A percentile compares a stretch with the other conserved stretches of the same genome.
Evolutionary conservation across 1,140 invertebrate genomes (phyloP).

Genomic region (Schlechtendalia chinensis): DNA sequence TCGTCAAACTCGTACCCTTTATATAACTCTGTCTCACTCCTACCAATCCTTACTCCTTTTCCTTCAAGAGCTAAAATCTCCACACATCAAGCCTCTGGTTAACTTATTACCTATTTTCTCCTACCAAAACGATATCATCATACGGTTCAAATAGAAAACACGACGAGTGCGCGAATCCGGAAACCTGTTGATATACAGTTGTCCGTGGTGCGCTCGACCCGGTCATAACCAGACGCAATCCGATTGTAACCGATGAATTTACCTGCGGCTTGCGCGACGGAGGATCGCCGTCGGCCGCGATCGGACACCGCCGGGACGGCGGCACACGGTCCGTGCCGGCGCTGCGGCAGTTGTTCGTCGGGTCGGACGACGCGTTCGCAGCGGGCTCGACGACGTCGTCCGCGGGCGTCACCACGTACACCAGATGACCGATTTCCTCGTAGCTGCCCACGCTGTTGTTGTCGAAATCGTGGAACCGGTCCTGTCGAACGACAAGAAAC

Average conservation of each 20-base stretch:
- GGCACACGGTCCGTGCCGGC: not conserved
- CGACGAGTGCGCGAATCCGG: no score
- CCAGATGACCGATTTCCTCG: conserved; percentile 10
- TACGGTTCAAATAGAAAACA: no score
- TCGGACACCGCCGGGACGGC: conserved; percentile 30
- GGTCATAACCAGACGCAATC: no score
- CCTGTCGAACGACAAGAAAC: not conserved
- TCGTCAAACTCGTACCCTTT: no score
- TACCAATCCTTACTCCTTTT: no score
- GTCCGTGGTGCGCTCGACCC: no score
- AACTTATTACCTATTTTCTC: no score
- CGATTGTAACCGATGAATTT: not conserved
- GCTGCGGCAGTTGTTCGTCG: not conserved
- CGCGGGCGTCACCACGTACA: not conserved
- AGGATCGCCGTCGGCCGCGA: conserved; percentile 16
- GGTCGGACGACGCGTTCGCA: not conserved
- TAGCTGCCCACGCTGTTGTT: not conserved
- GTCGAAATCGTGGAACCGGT: conserved; percentile 7
- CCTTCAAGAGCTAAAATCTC: no score
- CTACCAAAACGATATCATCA: no score
- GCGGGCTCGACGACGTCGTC: not conserved
- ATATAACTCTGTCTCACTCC: no score
- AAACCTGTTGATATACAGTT: no score
- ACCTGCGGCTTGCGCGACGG: conserved; percentile 26
- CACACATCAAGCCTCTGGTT: no score